Evolutionary conservation across 2,888 invertebrate genomes (phyloP).

Genomic region (Phengaris alcon): DNA sequence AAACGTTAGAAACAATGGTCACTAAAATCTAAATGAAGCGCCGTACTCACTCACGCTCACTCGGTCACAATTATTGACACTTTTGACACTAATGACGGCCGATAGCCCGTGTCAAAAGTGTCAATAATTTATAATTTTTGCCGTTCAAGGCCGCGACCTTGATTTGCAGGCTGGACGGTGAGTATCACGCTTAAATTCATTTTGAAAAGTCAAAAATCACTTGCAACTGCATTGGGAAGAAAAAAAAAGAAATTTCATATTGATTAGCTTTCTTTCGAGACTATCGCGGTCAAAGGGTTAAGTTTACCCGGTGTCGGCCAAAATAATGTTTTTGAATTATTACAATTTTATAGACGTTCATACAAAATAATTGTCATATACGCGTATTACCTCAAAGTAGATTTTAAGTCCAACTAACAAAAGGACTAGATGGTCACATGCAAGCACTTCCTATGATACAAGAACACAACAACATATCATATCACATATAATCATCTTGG

Average conservation of each 20-base stretch:
- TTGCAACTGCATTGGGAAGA: background rate
- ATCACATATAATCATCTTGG: constrained; percentile 63
- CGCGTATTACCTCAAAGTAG: constrained; percentile 31
- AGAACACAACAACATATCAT: constrained; percentile 62
- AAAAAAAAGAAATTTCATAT: background rate
- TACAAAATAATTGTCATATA: constrained; percentile 28
- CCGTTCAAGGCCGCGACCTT: too few relatives aligned
- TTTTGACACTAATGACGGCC: too few relatives aligned
- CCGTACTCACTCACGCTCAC: too few relatives aligned
- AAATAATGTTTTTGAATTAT: background rate
- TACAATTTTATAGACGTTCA: background rate
- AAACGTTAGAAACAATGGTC: background rate
- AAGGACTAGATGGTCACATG: constrained; percentile 65
- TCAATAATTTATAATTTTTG: too few relatives aligned
- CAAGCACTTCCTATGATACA: constrained; percentile 47
- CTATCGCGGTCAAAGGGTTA: background rate
- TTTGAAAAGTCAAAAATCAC: background rate
- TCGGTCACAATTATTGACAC: too few relatives aligned
- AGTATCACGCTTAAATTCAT: too few relatives aligned
- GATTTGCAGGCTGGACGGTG: too few relatives aligned
- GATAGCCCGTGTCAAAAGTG: too few relatives aligned
- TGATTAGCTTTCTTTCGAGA: background rate
- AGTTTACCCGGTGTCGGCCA: background rate
- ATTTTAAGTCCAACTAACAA: constrained; percentile 48
- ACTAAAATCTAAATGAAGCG: background rate